phyloP scores from a whole-genome alignment of 2,113 vertebrate species.

The Pongo abelii region DNA sequence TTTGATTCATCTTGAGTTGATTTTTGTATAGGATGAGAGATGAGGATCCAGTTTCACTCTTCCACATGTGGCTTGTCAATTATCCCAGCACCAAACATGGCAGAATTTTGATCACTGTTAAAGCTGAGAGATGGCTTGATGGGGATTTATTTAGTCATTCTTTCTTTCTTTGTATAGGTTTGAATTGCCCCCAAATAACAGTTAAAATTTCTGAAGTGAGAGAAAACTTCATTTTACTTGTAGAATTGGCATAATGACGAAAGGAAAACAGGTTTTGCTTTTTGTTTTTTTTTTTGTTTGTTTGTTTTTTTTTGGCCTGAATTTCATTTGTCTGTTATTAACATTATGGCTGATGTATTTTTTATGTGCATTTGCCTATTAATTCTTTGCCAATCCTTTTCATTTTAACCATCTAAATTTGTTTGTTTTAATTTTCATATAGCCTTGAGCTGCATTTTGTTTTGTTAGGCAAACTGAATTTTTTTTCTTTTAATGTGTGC shows the following conservation, averaged over 20 bases:
- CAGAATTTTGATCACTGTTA: neutral
- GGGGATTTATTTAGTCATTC: neutral
- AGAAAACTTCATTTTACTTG: neutral
- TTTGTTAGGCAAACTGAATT: neutral
- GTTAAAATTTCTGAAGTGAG: conserved; percentile 29
- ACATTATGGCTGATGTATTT: neutral
- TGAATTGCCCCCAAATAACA: neutral
- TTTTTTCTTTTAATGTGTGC: neutral
- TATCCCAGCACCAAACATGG: too few relatives aligned
- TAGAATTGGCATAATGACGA: neutral
- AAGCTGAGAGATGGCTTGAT: neutral
- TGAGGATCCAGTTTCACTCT: too few relatives aligned
- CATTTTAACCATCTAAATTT: neutral
- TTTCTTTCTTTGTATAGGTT: neutral
- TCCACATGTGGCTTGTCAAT: too few relatives aligned
- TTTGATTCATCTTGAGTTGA: too few relatives aligned
- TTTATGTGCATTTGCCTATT: neutral
- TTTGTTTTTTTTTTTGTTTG: too few relatives aligned
- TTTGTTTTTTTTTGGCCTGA: neutral
- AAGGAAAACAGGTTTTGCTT: neutral
- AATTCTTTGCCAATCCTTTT: neutral
- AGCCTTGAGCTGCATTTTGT: neutral
- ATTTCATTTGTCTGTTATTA: conserved; percentile 26
- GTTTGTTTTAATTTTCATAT: neutral
- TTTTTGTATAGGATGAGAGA: too few relatives aligned